Conservation (phyloP, 2,888 invertebrate genomes). For the Nineta flava region DNA sequence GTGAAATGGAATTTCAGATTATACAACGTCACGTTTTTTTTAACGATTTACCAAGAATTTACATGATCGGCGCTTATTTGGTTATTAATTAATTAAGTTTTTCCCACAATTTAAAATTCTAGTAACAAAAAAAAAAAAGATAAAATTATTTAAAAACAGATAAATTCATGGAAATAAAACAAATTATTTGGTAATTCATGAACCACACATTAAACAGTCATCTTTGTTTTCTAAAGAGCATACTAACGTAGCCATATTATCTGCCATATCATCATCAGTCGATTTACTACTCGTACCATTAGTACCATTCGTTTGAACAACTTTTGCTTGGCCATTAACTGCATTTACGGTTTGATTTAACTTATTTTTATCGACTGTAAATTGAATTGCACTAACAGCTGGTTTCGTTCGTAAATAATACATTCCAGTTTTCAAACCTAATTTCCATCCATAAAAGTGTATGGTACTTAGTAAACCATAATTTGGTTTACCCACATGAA, state of each 20-base stretch:
- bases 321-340: slow-evolving; percentile 13
- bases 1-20: no score
- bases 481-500: slow-evolving; percentile 90
- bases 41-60: no score
- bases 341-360: slow-evolving; percentile 37
- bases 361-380: slow-evolving; percentile 84
- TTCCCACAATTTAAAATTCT: background rate
- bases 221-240: slow-evolving; percentile 82
- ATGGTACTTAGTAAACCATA: slow-evolving; percentile 87
- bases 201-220: slow-evolving; percentile 75
- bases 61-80: no score
- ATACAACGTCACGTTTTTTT: no score
- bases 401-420: slow-evolving; percentile 95
- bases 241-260: slow-evolving; percentile 54
- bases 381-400: slow-evolving; percentile 91
- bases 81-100: no score
- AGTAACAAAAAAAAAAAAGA: background rate
- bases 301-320: slow-evolving; percentile 7
- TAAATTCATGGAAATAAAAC: no score
- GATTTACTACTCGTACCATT: slow-evolving; percentile 9
- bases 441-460: slow-evolving; percentile 96
- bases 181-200: slow-evolving; percentile 27
- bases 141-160: slow-evolving; percentile 11
- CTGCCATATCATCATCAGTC: slow-evolving; percentile 25
- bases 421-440: slow-evolving; percentile 97